Percentiles rank a stretch among this genome's conserved stretches.
phyloP scores from a whole-genome alignment of 2,113 vertebrate species.

The Carollia perspicillata region DNA sequence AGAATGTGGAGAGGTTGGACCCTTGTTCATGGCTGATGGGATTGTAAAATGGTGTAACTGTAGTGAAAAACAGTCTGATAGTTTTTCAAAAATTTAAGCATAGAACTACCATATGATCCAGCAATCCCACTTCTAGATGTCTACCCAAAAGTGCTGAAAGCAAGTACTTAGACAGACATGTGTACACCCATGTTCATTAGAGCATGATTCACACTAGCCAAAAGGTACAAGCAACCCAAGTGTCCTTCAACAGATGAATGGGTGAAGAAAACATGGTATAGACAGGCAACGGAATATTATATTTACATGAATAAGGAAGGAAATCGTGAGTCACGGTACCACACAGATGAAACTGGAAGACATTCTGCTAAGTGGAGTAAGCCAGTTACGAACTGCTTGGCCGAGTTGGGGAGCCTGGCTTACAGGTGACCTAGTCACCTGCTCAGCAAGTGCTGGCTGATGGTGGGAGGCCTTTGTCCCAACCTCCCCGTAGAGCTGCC shows the following conservation, averaged over 20 bases:
- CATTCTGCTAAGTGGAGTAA: neutral
- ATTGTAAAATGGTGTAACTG: neutral
- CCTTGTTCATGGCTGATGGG: neutral
- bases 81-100: neutral
- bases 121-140: neutral
- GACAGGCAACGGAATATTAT: neutral
- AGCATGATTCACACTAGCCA: neutral
- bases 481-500: neutral
- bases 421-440: neutral
- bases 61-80: neutral
- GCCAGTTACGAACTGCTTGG: neutral
- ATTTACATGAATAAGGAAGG: neutral
- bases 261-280: neutral
- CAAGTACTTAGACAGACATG: neutral
- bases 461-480: neutral
- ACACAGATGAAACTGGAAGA: neutral
- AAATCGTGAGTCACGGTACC: neutral
- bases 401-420: no score
- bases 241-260: neutral
- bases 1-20: no score
- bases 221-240: neutral
- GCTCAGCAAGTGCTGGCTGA: neutral
- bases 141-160: neutral
- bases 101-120: neutral
- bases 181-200: neutral